A percentile compares a stretch with the other conserved stretches of the same genome.
These are phyloP conservation scores for Caenorhabditis sp. DNA, from an alignment of 2,888 invertebrate genomes.

Conservation along the genomic window DNA sequence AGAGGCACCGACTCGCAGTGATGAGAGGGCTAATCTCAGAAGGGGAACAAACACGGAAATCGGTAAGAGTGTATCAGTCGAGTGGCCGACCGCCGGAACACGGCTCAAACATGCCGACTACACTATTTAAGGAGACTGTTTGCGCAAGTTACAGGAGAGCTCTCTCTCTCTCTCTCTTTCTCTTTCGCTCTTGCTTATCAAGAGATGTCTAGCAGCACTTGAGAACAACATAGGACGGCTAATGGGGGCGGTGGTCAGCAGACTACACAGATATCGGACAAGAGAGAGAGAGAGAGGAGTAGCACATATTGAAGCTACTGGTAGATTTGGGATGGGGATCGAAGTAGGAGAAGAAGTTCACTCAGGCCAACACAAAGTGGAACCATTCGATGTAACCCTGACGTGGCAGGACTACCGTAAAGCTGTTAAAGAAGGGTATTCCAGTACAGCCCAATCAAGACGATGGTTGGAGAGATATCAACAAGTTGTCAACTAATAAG, in stretches of 20 bases:
- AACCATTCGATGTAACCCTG: too few relatives aligned
- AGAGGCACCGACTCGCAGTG: conserved; percentile 10
- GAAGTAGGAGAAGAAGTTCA: too few relatives aligned
- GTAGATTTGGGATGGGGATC: too few relatives aligned
- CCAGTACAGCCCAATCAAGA: too few relatives aligned
- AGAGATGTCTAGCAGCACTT: conserved; percentile 34
- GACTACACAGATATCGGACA: neutral
- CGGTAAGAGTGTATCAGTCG: conserved; percentile 61
- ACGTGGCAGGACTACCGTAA: too few relatives aligned
- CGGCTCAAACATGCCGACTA: conserved; percentile 51
- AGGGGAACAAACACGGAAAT: conserved; percentile 56
- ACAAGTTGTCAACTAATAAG: too few relatives aligned
- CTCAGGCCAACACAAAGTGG: too few relatives aligned
- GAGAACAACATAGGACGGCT: conserved; percentile 14
- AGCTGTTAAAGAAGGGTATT: too few relatives aligned
- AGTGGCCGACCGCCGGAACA: conserved; percentile 39
- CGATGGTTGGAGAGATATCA: too few relatives aligned
- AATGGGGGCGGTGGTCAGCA: conserved; percentile 30
- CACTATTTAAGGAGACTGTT: conserved; percentile 51
- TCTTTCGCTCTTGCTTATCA: conserved; percentile 28
- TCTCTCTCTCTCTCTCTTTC: conserved; percentile 9
- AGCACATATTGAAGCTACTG: too few relatives aligned
- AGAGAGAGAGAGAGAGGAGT: neutral
- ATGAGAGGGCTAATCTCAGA: conserved; percentile 50
- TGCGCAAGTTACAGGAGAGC: conserved; percentile 47